Base-by-base conservation (phyloP, 2,113 vertebrate genomes). In the Anguilla japonica region DNA sequence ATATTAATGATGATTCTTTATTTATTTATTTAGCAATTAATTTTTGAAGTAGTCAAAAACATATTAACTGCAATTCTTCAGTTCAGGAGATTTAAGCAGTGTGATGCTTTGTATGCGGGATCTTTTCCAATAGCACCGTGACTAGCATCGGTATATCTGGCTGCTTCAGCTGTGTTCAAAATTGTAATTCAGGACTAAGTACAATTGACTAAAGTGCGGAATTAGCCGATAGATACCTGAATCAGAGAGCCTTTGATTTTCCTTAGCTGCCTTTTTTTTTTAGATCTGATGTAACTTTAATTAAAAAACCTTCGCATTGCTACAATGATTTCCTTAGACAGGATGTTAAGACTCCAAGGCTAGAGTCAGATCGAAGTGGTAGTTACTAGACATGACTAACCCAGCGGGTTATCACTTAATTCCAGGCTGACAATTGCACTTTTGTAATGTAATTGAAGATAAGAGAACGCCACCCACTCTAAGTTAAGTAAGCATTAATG, bases 161-260 rank as follows among this genome's bases (percentile, higher is more conserved):
- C 8, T 50, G 22, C 41, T 40, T 50, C 41, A n/a, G 81, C 26
- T n/a, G 50, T 63, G 13, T 41, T 39, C 14, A 41, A 41, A 16
- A 81, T 80, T 86, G 50, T 40, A 60, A 81, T 86, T 56, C 85
- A 81, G 79, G 29, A 18, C 80, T 46, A n/a, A 26, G 79, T 41
- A 41, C 40, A 63, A 81, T 34, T 71, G 46, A 41, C 85, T 82
- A 86, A 67, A 81, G 85, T 43, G 26, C 2, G 80, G 79, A 82
- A 86, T 86, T 71, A 82, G 56, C 57, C 20, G 85, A 26, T 67
- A 71, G 80, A 82, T 67, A 82, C 79, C 79, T 80, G 79, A 67
- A 34, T 18, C 41, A 26, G 57, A 71, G 85, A 39, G 15, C 50
- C 56, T 81, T 83, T 88, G 82, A 63, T 82, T 80, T 88, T 9